Conservation (phyloP, 2,888 invertebrate species). For the Diarsia dahlii region DNA sequence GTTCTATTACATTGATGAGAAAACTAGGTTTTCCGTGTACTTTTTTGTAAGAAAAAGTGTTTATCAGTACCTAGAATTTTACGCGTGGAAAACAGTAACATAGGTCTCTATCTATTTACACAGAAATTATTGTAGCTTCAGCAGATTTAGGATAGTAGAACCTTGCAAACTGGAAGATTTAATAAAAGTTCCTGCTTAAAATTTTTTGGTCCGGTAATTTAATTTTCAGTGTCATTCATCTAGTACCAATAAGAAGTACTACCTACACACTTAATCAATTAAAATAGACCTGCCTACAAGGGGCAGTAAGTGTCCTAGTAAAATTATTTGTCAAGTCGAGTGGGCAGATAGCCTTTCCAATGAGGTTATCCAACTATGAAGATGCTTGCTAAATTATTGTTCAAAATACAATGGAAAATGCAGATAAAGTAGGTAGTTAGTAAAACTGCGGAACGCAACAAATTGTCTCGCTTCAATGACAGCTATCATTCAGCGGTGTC, state of each 20-base stretch:
- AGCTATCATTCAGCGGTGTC: conserved; percentile 82
- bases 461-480: conserved; percentile 84
- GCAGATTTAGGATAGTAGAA: neutral
- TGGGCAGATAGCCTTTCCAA: conserved; percentile 53
- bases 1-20: neutral
- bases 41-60: neutral
- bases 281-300: conserved; percentile 4
- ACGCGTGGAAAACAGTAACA: neutral
- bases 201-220: neutral
- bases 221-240: neutral
- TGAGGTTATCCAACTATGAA: conserved; percentile 66
- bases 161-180: neutral
- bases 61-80: neutral
- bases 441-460: conserved; percentile 79
- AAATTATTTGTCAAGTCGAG: conserved; percentile 35
- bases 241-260: neutral
- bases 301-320: conserved; percentile 4
- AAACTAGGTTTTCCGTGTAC: neutral
- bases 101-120: neutral
- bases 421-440: conserved; percentile 64
- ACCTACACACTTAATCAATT: neutral
- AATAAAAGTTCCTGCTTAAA: neutral
- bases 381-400: conserved; percentile 60
- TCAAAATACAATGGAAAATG: conserved; percentile 63
- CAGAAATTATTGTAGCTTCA: neutral